Percentiles rank a stretch among this genome's conserved stretches.
These are phyloP conservation scores for Taeniopygia guttata DNA, from an alignment of 2,797 vertebrate species.

Conservation along the genomic window DNA sequence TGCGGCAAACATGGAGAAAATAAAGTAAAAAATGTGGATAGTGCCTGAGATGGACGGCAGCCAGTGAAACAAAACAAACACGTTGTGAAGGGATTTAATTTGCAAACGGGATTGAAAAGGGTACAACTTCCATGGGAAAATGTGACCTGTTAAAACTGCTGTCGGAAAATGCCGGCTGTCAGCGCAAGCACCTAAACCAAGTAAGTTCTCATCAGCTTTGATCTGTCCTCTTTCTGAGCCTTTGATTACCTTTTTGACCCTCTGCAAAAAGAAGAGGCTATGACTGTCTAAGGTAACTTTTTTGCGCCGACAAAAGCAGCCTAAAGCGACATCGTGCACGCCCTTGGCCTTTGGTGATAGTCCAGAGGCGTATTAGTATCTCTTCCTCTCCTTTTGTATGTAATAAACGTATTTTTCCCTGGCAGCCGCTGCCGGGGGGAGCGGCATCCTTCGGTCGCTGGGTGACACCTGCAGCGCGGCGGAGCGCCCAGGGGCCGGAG, in stretches of 20 bases:
- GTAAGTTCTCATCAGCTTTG: constrained; percentile 35
- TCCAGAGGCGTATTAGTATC: not conserved
- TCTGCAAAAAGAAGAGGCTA: not conserved
- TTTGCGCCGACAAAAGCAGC: not conserved
- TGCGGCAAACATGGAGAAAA: constrained; percentile 15
- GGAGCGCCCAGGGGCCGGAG: not conserved
- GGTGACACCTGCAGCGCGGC: constrained; percentile 23
- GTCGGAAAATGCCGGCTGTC: constrained; percentile 2
- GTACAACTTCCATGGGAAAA: not conserved
- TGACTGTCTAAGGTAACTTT: constrained; percentile 10
- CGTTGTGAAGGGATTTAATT: constrained; percentile 17
- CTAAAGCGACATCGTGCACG: no score
- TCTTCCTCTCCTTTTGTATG: not conserved
- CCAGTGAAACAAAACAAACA: not conserved
- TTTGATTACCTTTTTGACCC: not conserved
- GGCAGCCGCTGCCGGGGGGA: not conserved
- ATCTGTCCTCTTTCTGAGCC: not conserved
- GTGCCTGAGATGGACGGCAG: not conserved
- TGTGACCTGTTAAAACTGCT: not conserved
- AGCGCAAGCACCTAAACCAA: constrained; percentile 22
- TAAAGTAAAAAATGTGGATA: constrained; percentile 15
- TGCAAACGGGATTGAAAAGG: not conserved
- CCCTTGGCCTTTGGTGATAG: not conserved
- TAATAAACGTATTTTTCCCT: not conserved
- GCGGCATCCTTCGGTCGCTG: not conserved